Evolutionary conservation across 2,888 invertebrate species (phyloP).

Genomic region (Scaptomyza parva): DNA sequence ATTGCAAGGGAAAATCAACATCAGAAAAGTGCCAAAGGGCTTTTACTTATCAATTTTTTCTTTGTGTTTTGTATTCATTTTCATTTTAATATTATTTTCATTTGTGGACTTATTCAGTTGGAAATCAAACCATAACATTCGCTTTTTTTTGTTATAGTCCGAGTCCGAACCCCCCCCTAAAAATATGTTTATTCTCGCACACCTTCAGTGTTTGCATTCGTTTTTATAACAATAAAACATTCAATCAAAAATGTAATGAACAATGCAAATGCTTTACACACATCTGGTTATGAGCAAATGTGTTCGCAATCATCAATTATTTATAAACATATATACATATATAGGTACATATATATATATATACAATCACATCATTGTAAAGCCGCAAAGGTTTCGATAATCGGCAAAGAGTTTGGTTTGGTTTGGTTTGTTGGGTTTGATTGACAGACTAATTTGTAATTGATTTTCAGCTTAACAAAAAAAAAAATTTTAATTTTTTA

Average conservation of each 20-base stretch:
- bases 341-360: too few species aligned
- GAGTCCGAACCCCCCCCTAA: too few species aligned
- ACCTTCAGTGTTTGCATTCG: neutral
- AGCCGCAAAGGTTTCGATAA: neutral
- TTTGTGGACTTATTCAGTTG: slow-evolving; percentile 1
- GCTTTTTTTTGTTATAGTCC: neutral
- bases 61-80: neutral
- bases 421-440: too few species aligned
- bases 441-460: neutral
- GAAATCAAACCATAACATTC: neutral
- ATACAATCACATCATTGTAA: too few species aligned
- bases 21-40: neutral
- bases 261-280: neutral
- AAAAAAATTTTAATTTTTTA: too few species aligned
- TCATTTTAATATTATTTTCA: neutral
- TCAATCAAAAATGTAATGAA: slow-evolving; percentile 3
- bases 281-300: neutral
- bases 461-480: neutral
- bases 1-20: neutral
- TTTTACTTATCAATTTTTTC: neutral
- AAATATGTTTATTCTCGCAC: neutral
- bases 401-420: neutral
- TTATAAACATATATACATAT: neutral
- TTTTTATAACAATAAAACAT: neutral
- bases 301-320: neutral